Evolutionary conservation across 2,113 vertebrate genomes (phyloP), one percentile per base, ranked within the genome.

Genomic region (Onychostruthus taczanowskii): DNA sequence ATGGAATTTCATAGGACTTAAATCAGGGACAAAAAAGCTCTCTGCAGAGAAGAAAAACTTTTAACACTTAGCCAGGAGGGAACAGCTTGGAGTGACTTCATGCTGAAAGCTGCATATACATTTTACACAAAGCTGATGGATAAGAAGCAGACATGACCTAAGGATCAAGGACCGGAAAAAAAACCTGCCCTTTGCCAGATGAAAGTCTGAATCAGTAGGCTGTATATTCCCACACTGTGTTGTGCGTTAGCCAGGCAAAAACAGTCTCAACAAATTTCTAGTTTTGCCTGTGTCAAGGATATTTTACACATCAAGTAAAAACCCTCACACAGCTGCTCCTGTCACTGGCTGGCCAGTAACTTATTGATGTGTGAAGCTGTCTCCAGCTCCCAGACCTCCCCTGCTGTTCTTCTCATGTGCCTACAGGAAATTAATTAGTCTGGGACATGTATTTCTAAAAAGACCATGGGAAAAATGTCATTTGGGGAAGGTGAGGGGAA

Each of bases 331-430:
- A 87, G 68, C 68, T 94, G 93, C 35, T 91, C 7, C 50, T 59
- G 61, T 81, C 68, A n/a, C 56, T 59, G 55, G 13, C 84, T 90
- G 56, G 44, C 39, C 56, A 59, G 73, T 47, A 68, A 43, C 16
- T 81, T 67, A 70, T 2, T 67, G 79, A 92, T 92, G 75, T 7
- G 1, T 83, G 92, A 73, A 85, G 70, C 67, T 83, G 52, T 49
- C 46, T 76, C 22, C 66, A 90, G 44, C 58, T 93, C 88, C 53
- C 82, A 90, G 85, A 88, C 49, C 41, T 95, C 53, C 46, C 67
- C 94, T 90, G 67, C 85, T 90, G 78, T 66, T 90, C 82, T 85
- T 93, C 69, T 93, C 35, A 24, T 82, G 35, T 72, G 64, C 52
- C 39, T 73, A 39, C 37, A 64, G 59, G 79, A 93, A 93, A 92